Percentiles rank a stretch among this genome's conserved stretches.
phyloP scores from a whole-genome alignment of 2,113 vertebrate genomes.

The Brachypodius melanocephalos region DNA sequence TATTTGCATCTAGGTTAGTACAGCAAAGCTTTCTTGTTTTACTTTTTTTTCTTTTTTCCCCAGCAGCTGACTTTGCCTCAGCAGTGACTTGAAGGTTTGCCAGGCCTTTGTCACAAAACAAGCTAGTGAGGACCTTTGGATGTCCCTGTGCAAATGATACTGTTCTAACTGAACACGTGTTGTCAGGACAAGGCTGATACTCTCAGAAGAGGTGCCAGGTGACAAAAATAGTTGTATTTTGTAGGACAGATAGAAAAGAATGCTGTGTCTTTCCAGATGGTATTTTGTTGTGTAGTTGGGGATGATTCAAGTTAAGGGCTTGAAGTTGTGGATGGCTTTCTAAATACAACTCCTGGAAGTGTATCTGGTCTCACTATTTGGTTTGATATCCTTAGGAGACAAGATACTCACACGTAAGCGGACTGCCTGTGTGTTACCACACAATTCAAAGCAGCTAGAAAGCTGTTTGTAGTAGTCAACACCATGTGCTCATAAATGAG shows the following conservation, averaged over 20 bases:
- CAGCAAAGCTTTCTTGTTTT: not conserved
- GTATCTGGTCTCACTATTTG: not conserved
- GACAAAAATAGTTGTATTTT: slow-evolving; percentile 36
- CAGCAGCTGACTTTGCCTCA: not conserved
- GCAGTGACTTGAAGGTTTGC: slow-evolving; percentile 16
- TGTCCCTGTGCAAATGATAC: not conserved
- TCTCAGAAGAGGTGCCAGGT: slow-evolving; percentile 10
- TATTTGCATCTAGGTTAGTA: not conserved
- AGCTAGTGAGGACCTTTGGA: not conserved
- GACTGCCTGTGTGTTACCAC: slow-evolving; percentile 11
- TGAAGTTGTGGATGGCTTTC: not conserved
- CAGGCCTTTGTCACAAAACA: not conserved
- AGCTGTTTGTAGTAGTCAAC: slow-evolving; percentile 26
- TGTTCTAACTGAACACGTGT: slow-evolving; percentile 19
- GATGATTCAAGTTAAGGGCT: not conserved
- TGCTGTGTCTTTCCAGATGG: not conserved
- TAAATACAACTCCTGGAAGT: not conserved
- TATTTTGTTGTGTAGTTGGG: not conserved
- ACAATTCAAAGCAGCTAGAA: slow-evolving; percentile 23
- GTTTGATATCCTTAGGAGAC: not conserved
- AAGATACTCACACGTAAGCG: not conserved
- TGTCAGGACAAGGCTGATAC: not conserved
- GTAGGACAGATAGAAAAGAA: not conserved
- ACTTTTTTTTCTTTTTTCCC: not conserved
- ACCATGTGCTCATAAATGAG: slow-evolving; percentile 13